These are phyloP conservation scores for Chlorospingus flavigularis DNA, from an alignment of 2,797 vertebrate species.

Conservation along the genomic window DNA sequence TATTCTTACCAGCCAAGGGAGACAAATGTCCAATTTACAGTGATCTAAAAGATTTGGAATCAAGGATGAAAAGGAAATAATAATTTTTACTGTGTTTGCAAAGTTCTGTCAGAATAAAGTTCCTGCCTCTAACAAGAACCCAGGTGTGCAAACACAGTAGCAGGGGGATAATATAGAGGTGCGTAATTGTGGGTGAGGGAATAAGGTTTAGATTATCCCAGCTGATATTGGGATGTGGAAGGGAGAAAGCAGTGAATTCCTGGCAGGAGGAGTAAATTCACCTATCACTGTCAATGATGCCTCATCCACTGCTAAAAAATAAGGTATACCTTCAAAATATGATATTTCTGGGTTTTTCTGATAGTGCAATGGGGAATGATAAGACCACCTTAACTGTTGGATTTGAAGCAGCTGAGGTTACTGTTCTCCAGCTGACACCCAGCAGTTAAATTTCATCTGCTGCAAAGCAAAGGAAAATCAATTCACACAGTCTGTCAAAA, in stretches of 20 bases:
- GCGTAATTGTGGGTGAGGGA: not conserved
- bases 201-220: not conserved
- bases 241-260: not conserved
- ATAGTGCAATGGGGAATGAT: not conserved
- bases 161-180: not conserved
- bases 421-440: not conserved
- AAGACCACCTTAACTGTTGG: not conserved
- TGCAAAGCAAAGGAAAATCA: not conserved
- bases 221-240: not conserved
- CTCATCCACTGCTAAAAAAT: not conserved
- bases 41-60: not conserved
- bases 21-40: not conserved
- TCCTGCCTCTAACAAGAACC: not conserved
- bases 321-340: not conserved
- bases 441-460: not conserved
- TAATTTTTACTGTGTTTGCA: not conserved
- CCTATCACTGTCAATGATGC: not conserved
- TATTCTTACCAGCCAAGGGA: not conserved
- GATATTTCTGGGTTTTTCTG: not conserved
- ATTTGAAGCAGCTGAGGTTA: not conserved
- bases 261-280: not conserved
- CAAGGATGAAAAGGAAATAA: not conserved
- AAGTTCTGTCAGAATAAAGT: not conserved
- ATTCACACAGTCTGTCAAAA: not conserved
- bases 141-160: not conserved